These are phyloP conservation scores for Achatina immaculata DNA, from an alignment of 1,140 invertebrate genomes.

Conservation along the genomic window DNA sequence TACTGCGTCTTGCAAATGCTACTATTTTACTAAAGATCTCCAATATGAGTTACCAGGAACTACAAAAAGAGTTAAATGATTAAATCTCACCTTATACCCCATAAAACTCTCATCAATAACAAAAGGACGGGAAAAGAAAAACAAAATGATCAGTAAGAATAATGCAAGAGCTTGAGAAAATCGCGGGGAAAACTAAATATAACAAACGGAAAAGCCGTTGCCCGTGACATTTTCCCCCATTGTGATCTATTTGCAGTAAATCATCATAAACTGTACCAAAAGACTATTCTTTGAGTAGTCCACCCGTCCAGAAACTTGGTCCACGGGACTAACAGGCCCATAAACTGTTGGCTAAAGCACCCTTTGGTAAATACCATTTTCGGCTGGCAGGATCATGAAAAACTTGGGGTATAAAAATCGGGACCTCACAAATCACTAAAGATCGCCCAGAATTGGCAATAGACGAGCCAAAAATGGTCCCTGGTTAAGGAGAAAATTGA, in stretches of 20 bases:
- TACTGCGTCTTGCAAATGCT: too few relatives aligned
- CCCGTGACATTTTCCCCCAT: too few relatives aligned
- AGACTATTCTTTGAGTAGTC: neutral
- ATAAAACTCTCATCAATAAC: too few relatives aligned
- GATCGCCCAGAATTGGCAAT: slow-evolving; percentile 13
- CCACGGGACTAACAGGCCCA: neutral
- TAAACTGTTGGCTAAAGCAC: neutral
- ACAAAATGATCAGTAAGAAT: neutral
- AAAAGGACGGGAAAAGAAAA: too few relatives aligned
- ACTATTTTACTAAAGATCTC: too few relatives aligned
- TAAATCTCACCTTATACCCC: too few relatives aligned
- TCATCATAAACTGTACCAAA: too few relatives aligned
- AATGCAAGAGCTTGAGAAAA: neutral
- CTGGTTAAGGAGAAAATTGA: neutral
- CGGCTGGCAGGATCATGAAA: neutral
- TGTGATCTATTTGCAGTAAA: too few relatives aligned
- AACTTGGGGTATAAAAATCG: neutral
- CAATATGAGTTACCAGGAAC: too few relatives aligned
- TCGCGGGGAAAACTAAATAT: neutral
- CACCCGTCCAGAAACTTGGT: neutral
- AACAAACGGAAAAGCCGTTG: too few relatives aligned
- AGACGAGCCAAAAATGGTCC: slow-evolving; percentile 11
- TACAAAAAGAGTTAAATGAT: too few relatives aligned
- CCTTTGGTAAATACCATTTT: slow-evolving; percentile 5
- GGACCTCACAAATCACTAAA: slow-evolving; percentile 2